phyloP scores from a whole-genome alignment of 2,113 vertebrate genomes.

The Raja brachyura region DNA sequence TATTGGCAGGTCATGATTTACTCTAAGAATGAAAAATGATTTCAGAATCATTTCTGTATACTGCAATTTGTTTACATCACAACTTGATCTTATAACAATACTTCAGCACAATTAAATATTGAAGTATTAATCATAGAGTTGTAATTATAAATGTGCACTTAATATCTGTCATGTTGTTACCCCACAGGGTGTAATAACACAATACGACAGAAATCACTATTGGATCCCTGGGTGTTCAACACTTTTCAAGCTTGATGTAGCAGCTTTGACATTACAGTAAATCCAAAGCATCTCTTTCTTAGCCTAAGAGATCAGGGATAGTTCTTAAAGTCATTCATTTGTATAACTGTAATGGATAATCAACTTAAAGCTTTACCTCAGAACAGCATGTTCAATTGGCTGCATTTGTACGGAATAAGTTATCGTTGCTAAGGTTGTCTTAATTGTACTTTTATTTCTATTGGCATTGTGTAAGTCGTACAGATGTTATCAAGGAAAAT shows the following conservation, averaged over 20 bases:
- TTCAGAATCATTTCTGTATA: neutral
- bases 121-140: neutral
- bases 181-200: neutral
- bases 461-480: neutral
- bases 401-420: neutral
- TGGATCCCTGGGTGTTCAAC: neutral
- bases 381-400: neutral
- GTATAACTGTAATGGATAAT: neutral
- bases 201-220: neutral
- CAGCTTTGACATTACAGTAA: conserved; percentile 1
- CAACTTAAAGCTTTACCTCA: neutral
- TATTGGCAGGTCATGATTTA: neutral
- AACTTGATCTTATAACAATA: neutral
- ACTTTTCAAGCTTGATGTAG: neutral
- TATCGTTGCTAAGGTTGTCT: neutral
- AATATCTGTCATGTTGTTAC: neutral
- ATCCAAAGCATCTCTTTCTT: neutral
- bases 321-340: neutral
- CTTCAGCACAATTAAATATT: conserved; percentile 10
- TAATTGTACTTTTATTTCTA: neutral
- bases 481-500: neutral
- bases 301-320: neutral
- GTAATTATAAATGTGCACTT: neutral
- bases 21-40: neutral
- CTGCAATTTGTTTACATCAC: neutral